Percentiles rank a stretch among this genome's conserved stretches.
Conservation (phyloP, 2,113 vertebrate species). For the Epinephelus moara region DNA sequence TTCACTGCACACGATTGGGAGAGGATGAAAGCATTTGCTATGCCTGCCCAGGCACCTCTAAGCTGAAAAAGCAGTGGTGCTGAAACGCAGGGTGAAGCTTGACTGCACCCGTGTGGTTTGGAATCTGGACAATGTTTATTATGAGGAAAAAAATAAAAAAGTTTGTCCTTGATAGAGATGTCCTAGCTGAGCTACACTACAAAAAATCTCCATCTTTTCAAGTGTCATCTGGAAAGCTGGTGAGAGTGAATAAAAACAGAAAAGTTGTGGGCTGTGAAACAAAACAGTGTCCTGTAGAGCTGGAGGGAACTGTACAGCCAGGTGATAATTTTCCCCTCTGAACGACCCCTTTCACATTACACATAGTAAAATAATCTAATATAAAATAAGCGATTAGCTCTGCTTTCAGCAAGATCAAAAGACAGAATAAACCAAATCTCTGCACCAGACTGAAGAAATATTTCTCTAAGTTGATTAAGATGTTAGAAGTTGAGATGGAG, state of each 20-base stretch:
- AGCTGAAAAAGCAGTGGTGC: conserved; percentile 54
- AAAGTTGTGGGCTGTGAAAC: background rate
- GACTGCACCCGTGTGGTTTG: conserved; percentile 7
- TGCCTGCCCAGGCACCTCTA: conserved; percentile 50
- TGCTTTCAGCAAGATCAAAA: background rate
- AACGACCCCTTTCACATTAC: background rate
- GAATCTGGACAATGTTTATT: conserved; percentile 43
- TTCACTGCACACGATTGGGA: conserved; percentile 64
- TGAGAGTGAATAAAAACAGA: background rate
- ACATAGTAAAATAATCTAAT: background rate
- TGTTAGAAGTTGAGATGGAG: background rate
- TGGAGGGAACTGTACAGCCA: background rate
- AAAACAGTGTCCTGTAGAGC: background rate
- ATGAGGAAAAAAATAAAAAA: background rate
- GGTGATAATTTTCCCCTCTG: background rate
- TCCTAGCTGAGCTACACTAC: background rate
- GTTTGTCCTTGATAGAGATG: conserved; percentile 17
- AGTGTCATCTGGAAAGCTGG: background rate
- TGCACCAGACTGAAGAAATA: background rate
- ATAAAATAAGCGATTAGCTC: background rate
- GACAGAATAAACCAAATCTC: background rate
- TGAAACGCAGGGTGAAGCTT: conserved; percentile 37
- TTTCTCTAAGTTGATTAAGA: conserved; percentile 5
- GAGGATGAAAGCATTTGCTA: conserved; percentile 63
- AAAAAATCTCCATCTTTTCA: background rate